Evolutionary conservation across 2,113 vertebrate species (phyloP).

Genomic region (Lathamus discolor): DNA sequence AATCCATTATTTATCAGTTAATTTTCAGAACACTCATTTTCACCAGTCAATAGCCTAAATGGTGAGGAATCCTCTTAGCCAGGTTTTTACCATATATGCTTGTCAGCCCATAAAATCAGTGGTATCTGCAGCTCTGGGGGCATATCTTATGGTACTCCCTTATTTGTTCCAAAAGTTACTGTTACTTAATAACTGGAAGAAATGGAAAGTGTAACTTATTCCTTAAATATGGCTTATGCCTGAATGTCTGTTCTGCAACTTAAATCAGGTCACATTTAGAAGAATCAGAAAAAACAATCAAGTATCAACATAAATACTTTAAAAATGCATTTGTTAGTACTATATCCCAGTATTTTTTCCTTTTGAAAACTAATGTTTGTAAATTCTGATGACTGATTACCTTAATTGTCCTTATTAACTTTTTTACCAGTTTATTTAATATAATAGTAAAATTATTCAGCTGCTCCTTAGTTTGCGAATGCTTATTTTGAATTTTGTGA

Average conservation of each 20-base stretch:
- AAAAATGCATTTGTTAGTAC: not conserved
- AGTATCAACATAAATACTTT: not conserved
- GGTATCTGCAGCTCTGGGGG: not conserved
- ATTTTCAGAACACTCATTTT: not conserved
- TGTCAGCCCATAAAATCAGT: not conserved
- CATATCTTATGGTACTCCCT: not conserved
- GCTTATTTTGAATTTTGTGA: not conserved
- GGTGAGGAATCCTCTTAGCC: not conserved
- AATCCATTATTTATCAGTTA: not conserved
- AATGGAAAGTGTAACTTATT: not conserved
- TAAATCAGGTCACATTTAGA: not conserved
- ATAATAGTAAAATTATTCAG: not conserved
- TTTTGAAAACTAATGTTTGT: not conserved
- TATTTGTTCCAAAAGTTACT: not conserved
- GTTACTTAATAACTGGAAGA: not conserved
- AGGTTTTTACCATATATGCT: not conserved
- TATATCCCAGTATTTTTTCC: not conserved
- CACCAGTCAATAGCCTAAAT: not conserved
- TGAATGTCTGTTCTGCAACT: not conserved
- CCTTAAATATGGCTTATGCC: not conserved
- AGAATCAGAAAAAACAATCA: not conserved
- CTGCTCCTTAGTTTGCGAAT: not conserved
- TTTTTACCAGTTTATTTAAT: not conserved
- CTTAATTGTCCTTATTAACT: not conserved
- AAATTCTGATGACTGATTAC: not conserved